A percentile compares a stretch with the other conserved stretches of the same genome.
Conservation (phyloP, 1,140 invertebrate species). For the Phthorimaea operculella region DNA sequence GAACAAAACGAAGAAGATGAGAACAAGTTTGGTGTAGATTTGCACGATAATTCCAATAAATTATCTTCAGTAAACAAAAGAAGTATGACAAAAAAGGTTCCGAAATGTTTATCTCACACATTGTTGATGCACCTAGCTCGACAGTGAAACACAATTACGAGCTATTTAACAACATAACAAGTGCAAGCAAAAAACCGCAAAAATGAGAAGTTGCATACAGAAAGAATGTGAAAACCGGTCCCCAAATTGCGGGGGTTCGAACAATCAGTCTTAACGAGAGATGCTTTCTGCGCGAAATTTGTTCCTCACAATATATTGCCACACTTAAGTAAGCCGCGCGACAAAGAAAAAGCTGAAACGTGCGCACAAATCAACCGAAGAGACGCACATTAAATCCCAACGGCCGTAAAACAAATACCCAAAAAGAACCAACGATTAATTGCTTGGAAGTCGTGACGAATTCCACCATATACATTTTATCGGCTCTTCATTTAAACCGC, state of each 20-base stretch:
- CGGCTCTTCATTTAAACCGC: conserved; percentile 56
- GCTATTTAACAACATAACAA: conserved; percentile 7
- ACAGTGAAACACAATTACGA: not conserved
- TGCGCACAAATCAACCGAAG: conserved; percentile 45
- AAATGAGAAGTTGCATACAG: conserved; percentile 9
- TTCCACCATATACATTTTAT: conserved; percentile 60
- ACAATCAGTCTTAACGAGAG: conserved; percentile 39
- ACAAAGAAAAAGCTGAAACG: conserved; percentile 48
- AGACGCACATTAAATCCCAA: conserved; percentile 50
- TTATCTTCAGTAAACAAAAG: not conserved
- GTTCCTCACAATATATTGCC: conserved; percentile 50
- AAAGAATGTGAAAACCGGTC: conserved; percentile 22
- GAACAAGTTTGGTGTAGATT: too few species aligned
- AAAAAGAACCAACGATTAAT: conserved; percentile 50
- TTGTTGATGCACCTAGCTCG: not conserved
- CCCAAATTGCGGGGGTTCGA: conserved; percentile 28
- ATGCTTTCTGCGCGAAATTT: conserved; percentile 48
- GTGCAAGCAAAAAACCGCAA: not conserved
- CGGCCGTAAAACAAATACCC: conserved; percentile 41
- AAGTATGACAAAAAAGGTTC: not conserved
- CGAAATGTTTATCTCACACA: not conserved
- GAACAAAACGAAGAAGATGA: not conserved
- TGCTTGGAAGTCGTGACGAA: conserved; percentile 45
- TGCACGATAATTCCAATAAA: not conserved
- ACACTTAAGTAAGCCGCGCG: conserved; percentile 38